A percentile compares a stretch with the other conserved stretches of the same genome.
phyloP scores from a whole-genome alignment of 2,888 invertebrate species.

The Apeira syringaria region DNA sequence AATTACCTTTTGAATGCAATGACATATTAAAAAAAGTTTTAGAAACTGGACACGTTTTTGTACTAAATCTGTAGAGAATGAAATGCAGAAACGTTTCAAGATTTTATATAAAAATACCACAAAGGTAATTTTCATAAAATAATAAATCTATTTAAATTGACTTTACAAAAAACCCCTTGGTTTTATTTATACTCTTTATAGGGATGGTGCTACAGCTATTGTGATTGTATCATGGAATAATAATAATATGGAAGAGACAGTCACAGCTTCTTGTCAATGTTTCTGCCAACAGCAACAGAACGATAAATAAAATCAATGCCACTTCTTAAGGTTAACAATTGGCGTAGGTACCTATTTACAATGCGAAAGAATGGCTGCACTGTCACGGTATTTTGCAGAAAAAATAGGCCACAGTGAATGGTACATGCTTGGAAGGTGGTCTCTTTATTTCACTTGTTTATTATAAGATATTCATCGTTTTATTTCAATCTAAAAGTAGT shows the following conservation, averaged over 20 bases:
- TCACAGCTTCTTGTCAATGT: conserved; percentile 23
- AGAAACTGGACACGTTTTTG: too few species aligned
- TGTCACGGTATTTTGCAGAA: conserved; percentile 36
- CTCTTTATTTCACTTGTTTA: not conserved
- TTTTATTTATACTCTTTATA: conserved; percentile 13
- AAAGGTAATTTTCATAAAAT: too few species aligned
- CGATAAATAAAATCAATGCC: conserved; percentile 50
- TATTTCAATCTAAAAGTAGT: too few species aligned
- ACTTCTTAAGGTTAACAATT: conserved; percentile 53
- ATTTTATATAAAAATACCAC: too few species aligned
- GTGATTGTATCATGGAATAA: conserved; percentile 15
- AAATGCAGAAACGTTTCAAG: too few species aligned
- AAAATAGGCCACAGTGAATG: conserved; percentile 38
- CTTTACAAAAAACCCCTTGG: conserved; percentile 3
- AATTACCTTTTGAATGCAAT: too few species aligned
- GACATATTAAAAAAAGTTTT: too few species aligned
- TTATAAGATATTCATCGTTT: too few species aligned
- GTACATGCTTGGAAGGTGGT: not conserved
- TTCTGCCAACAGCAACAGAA: conserved; percentile 29
- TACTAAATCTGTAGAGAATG: too few species aligned
- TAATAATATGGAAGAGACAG: conserved; percentile 13
- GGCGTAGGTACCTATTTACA: conserved; percentile 54
- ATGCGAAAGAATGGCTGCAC: conserved; percentile 44
- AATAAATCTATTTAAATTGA: conserved; percentile 12
- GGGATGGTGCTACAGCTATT: conserved; percentile 8